Conservation (phyloP, 2,113 vertebrate species). For the Gavia stellata region DNA sequence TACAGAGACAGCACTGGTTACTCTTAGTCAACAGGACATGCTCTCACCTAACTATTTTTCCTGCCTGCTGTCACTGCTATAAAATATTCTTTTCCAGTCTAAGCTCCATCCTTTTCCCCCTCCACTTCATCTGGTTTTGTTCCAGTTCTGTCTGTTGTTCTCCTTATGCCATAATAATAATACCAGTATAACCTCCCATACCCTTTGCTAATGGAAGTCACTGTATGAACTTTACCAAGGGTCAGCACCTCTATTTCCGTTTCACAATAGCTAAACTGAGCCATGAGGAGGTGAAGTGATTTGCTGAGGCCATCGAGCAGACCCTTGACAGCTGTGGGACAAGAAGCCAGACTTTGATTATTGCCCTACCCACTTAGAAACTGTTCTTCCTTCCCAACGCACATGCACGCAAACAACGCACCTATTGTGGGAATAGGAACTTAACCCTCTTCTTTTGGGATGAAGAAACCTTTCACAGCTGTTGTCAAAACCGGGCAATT, state of each 20-base stretch:
- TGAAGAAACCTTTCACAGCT: not conserved
- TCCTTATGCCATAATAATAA: not conserved
- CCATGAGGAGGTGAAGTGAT: not conserved
- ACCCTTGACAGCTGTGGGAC: not conserved
- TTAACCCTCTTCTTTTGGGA: not conserved
- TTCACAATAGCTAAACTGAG: not conserved
- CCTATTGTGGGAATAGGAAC: not conserved
- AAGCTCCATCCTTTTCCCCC: not conserved
- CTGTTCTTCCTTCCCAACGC: not conserved
- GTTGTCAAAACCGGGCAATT: not conserved
- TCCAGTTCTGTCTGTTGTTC: not conserved
- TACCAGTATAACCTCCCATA: not conserved
- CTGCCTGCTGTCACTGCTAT: not conserved
- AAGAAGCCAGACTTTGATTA: not conserved
- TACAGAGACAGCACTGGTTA: not conserved
- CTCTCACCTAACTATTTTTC: not conserved
- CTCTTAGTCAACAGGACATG: not conserved
- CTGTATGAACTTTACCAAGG: not conserved
- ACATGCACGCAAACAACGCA: not conserved
- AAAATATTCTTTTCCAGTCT: not conserved
- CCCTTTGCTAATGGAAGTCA: not conserved
- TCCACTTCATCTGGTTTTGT: not conserved
- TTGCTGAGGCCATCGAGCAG: not conserved
- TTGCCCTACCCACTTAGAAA: not conserved
- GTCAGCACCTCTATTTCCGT: not conserved